phyloP scores from a whole-genome alignment of 2,113 vertebrate species.

The Spermophilus dauricus region DNA sequence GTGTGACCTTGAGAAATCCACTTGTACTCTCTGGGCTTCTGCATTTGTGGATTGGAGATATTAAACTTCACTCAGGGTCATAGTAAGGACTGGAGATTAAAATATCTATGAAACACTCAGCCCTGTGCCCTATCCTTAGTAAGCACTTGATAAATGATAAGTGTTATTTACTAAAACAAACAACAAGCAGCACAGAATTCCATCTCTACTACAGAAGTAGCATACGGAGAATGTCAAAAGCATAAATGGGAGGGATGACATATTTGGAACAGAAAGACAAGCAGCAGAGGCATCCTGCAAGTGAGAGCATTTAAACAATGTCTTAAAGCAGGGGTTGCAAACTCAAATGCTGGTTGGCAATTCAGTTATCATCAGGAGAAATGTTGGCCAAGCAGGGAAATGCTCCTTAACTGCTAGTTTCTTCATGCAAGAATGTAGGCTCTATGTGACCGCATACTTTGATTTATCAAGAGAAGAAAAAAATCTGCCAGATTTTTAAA shows the following conservation, averaged over 20 bases:
- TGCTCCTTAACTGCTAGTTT: neutral
- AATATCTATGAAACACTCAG: slow-evolving; percentile 68
- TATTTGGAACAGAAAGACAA: neutral
- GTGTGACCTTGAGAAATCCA: slow-evolving; percentile 73
- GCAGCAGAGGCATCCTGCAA: slow-evolving; percentile 10
- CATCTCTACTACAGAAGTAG: neutral
- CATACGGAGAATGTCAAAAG: neutral
- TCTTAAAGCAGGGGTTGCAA: neutral
- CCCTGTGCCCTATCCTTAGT: slow-evolving; percentile 66
- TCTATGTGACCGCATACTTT: neutral
- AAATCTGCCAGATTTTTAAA: neutral
- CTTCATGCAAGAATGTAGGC: neutral
- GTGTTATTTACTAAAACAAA: slow-evolving; percentile 58
- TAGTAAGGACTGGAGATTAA: slow-evolving; percentile 58
- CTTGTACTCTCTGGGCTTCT: slow-evolving; percentile 70
- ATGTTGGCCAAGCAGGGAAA: neutral
- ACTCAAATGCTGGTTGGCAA: neutral
- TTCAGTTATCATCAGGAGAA: neutral
- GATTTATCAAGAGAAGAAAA: neutral
- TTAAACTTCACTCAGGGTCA: slow-evolving; percentile 42
- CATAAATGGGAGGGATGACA: neutral
- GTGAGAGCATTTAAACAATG: neutral
- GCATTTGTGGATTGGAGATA: slow-evolving; percentile 51
- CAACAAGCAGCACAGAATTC: slow-evolving; percentile 7
- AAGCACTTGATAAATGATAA: slow-evolving; percentile 64